Base-by-base conservation (phyloP, 2,888 invertebrate species). In the Empis livida region DNA sequence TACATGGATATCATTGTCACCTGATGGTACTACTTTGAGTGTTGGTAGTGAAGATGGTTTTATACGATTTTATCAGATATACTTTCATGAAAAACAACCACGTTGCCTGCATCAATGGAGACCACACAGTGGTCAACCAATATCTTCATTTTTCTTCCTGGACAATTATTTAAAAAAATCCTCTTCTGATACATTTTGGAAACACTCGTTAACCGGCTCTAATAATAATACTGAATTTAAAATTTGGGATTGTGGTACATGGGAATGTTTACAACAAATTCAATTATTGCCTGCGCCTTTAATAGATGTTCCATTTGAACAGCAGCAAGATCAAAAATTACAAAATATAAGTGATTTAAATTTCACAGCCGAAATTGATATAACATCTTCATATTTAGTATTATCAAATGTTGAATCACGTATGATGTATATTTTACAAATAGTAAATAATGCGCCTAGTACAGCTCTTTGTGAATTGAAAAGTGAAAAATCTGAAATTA, bases 1-100 rank as follows among this genome's bases (percentile, higher is more conserved):
- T 44, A 79, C 87, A 14, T 89, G 90, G 71, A 90, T 90, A 11
- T 82, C 89, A 32, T 86, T 95, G 67, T 90, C 93, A 41, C 93
- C 94, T 0, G 96, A 95, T 72, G 95, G 93, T 23, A 89, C 91
- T 15, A 94, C 94, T 10, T 77, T 96, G 48, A 93, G 94, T 41
- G 89, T 93, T 37, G 92, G 91, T 30, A 84, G 87, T 59, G 73
- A 78, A 1, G 92, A 93, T 69, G 96, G 95, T 44, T 78, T 80
- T 60, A 89, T 95, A 43, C 87, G 90, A 67, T 96, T 96, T 73
- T 94, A 89, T 68, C 91, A 94, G 76, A 79, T 86, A 39, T 84
- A 84, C 66, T 78, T 84, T 70, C 77, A 79, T 54, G 77, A 79
- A 56, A 76, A 74, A 55, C 77, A 80, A 55, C 86, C 84, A 5